phyloP scores from a whole-genome alignment of 2,888 invertebrate species.

The Cheilosia pagana region DNA sequence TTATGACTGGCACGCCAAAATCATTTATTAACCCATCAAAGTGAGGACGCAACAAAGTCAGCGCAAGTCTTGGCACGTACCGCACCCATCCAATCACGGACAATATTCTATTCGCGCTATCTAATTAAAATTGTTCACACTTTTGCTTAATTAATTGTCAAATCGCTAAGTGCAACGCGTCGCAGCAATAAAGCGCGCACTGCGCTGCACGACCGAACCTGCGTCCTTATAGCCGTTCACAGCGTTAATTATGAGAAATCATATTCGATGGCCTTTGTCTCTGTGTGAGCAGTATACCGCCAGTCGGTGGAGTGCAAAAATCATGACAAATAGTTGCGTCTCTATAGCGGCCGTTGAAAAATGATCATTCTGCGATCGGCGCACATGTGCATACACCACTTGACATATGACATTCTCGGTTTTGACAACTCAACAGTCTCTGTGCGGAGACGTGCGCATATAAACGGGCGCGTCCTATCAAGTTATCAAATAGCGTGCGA shows the following conservation, averaged over 20 bases:
- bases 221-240: conserved; percentile 45
- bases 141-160: conserved; percentile 83
- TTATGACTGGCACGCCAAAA: conserved; percentile 2
- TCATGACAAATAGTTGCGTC: conserved; percentile 65
- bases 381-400: conserved; percentile 61
- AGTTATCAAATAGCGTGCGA: conserved; percentile 71
- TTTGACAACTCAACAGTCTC: conserved; percentile 74
- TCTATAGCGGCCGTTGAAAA: conserved; percentile 56
- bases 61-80: conserved; percentile 30
- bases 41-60: conserved; percentile 32
- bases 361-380: conserved; percentile 62
- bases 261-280: conserved; percentile 62
- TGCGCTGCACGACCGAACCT: neutral
- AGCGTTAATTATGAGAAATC: conserved; percentile 66
- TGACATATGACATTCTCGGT: conserved; percentile 71
- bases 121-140: conserved; percentile 83
- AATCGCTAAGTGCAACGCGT: conserved; percentile 78
- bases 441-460: conserved; percentile 1
- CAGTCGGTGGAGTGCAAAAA: conserved; percentile 37
- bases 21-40: conserved; percentile 49
- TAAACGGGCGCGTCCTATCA: conserved; percentile 29
- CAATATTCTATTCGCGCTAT: conserved; percentile 55
- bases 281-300: conserved; percentile 50
- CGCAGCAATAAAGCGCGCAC: conserved; percentile 38
- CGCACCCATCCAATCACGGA: conserved; percentile 28